A percentile compares a stretch with the other conserved stretches of the same genome.
Conservation (phyloP, 2,797 vertebrate species). For the Macropodus opercularis region DNA sequence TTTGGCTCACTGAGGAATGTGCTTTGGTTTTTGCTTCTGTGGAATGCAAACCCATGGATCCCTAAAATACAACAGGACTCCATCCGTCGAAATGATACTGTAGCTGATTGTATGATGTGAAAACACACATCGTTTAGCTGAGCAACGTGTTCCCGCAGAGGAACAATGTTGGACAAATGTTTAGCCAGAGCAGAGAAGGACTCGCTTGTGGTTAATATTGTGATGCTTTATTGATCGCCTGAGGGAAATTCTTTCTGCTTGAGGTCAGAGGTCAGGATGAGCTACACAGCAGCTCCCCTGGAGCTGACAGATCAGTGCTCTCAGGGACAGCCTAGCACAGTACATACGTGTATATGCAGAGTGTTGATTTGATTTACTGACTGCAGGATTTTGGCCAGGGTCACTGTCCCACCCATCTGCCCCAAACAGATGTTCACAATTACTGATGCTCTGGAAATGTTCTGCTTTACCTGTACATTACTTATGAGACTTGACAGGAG, state of each 20-base stretch:
- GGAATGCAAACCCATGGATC: conserved; percentile 63
- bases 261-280: conserved; percentile 57
- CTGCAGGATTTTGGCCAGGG: conserved; percentile 11
- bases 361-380: conserved; percentile 56
- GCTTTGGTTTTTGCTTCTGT: conserved; percentile 60
- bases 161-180: not conserved
- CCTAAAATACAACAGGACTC: conserved; percentile 52
- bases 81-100: conserved; percentile 37
- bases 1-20: conserved; percentile 66
- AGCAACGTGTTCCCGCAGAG: not conserved
- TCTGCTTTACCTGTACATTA: conserved; percentile 12
- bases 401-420: conserved; percentile 33
- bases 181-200: not conserved
- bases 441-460: conserved; percentile 36
- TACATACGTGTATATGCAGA: conserved; percentile 10
- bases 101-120: conserved; percentile 36
- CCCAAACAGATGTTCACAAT: conserved; percentile 53
- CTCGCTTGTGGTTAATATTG: conserved; percentile 11
- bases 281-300: conserved; percentile 9
- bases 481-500: conserved; percentile 17
- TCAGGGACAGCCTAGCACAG: conserved; percentile 26
- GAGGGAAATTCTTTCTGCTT: conserved; percentile 54
- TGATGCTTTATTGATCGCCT: conserved; percentile 51
- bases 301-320: conserved; percentile 32
- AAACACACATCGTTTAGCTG: conserved; percentile 21